A percentile compares a stretch with the other conserved stretches of the same genome.
phyloP scores from a whole-genome alignment of 1,140 invertebrate species.

The Drosophila bifasciata region DNA sequence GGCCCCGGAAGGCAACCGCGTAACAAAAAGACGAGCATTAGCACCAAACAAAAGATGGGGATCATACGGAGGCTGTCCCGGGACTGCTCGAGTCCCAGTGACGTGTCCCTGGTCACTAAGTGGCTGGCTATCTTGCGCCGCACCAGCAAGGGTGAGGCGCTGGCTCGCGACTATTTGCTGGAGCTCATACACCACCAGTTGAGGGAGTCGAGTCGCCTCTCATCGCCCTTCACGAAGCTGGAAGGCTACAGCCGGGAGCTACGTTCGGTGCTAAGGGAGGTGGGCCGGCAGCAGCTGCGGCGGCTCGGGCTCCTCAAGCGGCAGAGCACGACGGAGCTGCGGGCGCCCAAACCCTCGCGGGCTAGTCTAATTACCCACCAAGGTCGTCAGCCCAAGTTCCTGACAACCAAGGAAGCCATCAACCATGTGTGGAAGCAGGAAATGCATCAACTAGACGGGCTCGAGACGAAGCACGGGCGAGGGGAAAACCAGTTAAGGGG shows the following conservation, averaged over 20 bases:
- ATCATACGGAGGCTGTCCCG: not conserved
- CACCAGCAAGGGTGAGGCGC: slow-evolving; percentile 21
- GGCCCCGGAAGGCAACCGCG: not conserved
- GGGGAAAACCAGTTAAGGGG: not conserved
- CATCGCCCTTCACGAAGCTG: slow-evolving; percentile 21
- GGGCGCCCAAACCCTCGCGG: slow-evolving; percentile 13
- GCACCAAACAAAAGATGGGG: slow-evolving; percentile 5
- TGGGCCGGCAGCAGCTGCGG: no score
- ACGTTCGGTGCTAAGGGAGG: not conserved
- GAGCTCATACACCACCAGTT: slow-evolving; percentile 25
- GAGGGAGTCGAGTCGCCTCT: not conserved
- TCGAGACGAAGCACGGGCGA: not conserved
- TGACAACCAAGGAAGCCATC: no score
- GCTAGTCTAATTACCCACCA: not conserved
- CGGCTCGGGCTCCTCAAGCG: not conserved
- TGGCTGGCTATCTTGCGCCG: slow-evolving; percentile 30
- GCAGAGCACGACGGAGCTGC: not conserved
- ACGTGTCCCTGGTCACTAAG: slow-evolving; percentile 7
- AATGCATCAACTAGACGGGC: not conserved
- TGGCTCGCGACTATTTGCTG: slow-evolving; percentile 16
- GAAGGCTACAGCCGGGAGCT: slow-evolving; percentile 9
- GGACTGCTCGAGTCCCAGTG: fast-evolving
- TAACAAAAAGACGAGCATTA: slow-evolving; percentile 4
- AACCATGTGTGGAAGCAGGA: not conserved
- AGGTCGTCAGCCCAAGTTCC: no score